Evolutionary conservation across 2,797 vertebrate genomes (phyloP).

Genomic region (Falco cherrug): DNA sequence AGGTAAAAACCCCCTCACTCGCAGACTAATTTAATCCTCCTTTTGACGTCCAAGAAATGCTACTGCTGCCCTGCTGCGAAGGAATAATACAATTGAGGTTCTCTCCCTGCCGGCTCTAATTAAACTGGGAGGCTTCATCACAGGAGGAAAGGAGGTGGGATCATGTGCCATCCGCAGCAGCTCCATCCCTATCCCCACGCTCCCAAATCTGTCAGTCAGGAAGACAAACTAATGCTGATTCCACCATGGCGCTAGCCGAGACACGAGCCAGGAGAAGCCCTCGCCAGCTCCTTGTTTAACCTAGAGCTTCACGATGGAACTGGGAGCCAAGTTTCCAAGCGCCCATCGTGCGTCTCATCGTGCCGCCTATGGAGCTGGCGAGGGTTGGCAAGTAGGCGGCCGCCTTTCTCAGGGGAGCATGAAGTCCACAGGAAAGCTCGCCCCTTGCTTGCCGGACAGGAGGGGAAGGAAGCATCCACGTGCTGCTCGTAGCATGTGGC

Average conservation of each 20-base stretch:
- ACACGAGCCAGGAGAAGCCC: not conserved
- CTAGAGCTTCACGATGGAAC: accelerated
- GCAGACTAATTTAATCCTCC: conserved; percentile 48
- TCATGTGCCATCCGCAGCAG: not conserved
- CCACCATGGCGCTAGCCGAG: accelerated
- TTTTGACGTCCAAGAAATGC: conserved; percentile 12
- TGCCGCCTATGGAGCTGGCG: not conserved
- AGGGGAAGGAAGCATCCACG: not conserved
- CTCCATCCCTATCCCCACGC: not conserved
- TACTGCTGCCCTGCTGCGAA: conserved; percentile 23
- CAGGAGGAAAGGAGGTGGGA: not conserved
- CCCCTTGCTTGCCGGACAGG: not conserved
- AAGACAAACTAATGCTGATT: not conserved
- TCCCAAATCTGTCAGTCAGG: not conserved
- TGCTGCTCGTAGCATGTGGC: not conserved
- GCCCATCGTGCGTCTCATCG: accelerated
- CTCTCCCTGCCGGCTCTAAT: conserved; percentile 5
- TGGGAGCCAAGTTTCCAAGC: not conserved
- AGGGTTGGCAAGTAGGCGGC: not conserved
- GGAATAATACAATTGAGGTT: conserved; percentile 27
- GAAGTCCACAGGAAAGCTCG: not conserved
- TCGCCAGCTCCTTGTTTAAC: accelerated
- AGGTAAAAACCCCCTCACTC: not conserved
- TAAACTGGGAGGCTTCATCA: conserved; percentile 24
- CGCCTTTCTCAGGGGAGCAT: not conserved